Evolutionary conservation across 2,888 invertebrate species (phyloP).

Genomic region (Megaustenia siamemsis): DNA sequence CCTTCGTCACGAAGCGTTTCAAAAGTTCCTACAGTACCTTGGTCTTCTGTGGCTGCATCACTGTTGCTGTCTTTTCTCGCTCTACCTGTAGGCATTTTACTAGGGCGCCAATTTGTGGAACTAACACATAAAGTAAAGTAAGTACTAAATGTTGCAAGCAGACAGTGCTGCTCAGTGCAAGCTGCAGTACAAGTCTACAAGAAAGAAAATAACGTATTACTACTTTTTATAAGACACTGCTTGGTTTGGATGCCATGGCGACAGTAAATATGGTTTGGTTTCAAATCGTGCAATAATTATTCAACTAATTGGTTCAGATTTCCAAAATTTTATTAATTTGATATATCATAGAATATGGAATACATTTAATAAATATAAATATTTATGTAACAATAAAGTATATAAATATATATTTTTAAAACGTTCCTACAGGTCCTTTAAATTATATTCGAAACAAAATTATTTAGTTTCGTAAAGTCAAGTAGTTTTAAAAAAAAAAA

Average conservation of each 20-base stretch:
- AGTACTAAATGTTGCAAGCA: background rate
- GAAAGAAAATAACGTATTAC: background rate
- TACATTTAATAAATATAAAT: too few relatives aligned
- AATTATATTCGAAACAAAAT: background rate
- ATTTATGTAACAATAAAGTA: background rate
- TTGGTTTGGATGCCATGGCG: constrained; percentile 25
- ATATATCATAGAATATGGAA: too few relatives aligned
- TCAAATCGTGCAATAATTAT: too few relatives aligned
- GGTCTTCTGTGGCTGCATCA: constrained; percentile 68
- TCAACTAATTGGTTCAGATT: background rate
- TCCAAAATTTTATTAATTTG: background rate
- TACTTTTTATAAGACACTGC: constrained; percentile 19
- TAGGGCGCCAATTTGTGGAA: background rate
- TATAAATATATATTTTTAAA: background rate
- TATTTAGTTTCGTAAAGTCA: too few relatives aligned
- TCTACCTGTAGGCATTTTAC: constrained; percentile 40
- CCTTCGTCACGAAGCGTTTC: constrained; percentile 76
- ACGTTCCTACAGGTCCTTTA: background rate
- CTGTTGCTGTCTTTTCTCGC: constrained; percentile 63
- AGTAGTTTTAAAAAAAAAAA: too few relatives aligned
- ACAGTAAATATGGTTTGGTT: background rate
- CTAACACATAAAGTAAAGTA: background rate
- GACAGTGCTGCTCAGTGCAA: too few relatives aligned
- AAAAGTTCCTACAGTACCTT: constrained; percentile 68
- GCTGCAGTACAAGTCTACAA: background rate